These are phyloP conservation scores for Leuciscus waleckii DNA, from an alignment of 2,797 vertebrate genomes.

Conservation along the genomic window DNA sequence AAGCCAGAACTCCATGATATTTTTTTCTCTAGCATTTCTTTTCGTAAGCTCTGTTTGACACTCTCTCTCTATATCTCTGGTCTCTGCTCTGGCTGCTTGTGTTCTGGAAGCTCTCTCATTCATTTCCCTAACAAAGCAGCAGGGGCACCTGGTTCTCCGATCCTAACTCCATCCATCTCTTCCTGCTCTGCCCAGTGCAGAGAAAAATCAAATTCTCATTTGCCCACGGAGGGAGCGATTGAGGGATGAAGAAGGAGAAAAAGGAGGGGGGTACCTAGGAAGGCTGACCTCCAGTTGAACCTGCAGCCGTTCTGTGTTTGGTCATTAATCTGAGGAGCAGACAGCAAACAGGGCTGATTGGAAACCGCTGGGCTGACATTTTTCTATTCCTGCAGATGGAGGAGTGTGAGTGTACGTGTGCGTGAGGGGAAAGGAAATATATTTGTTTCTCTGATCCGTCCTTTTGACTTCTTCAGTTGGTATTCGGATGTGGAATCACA, in stretches of 20 bases:
- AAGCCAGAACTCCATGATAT: neutral
- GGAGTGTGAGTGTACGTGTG: conserved; percentile 58
- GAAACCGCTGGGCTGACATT: conserved; percentile 89
- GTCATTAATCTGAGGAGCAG: conserved; percentile 88
- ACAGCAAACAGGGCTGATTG: conserved; percentile 80
- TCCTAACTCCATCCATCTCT: conserved; percentile 92
- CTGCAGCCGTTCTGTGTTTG: conserved; percentile 80
- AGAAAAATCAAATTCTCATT: conserved; percentile 77
- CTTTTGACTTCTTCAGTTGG: conserved; percentile 24
- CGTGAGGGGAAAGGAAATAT: conserved; percentile 37
- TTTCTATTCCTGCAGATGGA: conserved; percentile 82
- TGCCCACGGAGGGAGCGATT: conserved; percentile 59
- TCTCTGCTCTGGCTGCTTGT: conserved; percentile 77
- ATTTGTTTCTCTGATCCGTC: conserved; percentile 25
- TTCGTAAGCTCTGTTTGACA: neutral
- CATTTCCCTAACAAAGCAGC: conserved; percentile 93
- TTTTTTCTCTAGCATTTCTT: neutral
- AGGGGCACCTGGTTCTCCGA: conserved; percentile 84
- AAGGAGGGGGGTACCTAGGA: conserved; percentile 88
- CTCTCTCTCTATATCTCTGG: conserved; percentile 62
- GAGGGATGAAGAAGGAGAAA: conserved; percentile 34
- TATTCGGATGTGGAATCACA: conserved; percentile 22
- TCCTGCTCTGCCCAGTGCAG: conserved; percentile 85
- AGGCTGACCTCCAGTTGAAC: conserved; percentile 91
- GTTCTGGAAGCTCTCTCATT: conserved; percentile 84